A percentile compares a stretch with the other conserved stretches of the same genome.
Evolutionary conservation across 2,888 invertebrate species (phyloP).

Genomic region (Drosophila putrida): DNA sequence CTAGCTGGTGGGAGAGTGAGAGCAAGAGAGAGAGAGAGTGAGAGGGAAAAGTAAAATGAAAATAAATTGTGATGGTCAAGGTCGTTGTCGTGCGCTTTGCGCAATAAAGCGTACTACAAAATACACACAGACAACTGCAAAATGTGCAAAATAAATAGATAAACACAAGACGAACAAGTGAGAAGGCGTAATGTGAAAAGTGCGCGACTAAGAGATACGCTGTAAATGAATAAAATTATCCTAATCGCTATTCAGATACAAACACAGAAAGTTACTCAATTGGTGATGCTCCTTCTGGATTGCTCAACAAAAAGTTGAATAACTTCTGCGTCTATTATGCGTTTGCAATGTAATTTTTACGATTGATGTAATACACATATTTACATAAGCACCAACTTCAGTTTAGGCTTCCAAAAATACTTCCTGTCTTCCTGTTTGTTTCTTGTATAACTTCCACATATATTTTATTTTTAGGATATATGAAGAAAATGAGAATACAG

Average conservation of each 20-base stretch:
- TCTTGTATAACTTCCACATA: not conserved
- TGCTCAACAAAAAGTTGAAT: not conserved
- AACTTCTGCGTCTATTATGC: not conserved
- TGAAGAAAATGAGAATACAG: not conserved
- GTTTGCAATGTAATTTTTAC: not conserved
- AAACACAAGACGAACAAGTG: constrained; percentile 29
- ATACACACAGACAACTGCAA: constrained; percentile 29
- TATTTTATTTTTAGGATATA: not conserved
- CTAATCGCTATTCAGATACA: not conserved
- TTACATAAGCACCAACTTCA: not conserved
- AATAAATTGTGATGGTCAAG: constrained; percentile 83
- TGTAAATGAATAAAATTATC: not conserved
- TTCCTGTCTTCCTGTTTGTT: not conserved
- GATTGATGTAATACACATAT: not conserved
- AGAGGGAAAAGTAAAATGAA: constrained; percentile 71
- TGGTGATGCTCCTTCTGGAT: not conserved
- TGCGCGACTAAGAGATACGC: not conserved
- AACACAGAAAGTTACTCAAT: not conserved
- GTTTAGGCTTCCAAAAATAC: not conserved
- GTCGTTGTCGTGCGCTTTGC: constrained; percentile 80
- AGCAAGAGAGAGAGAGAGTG: constrained; percentile 16
- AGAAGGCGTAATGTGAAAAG: not conserved
- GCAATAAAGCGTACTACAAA: constrained; percentile 60
- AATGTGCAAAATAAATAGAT: constrained; percentile 57
- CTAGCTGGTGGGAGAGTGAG: not conserved